Evolutionary conservation across 2,797 vertebrate species (phyloP).

Genomic region (Trematomus bernacchii): DNA sequence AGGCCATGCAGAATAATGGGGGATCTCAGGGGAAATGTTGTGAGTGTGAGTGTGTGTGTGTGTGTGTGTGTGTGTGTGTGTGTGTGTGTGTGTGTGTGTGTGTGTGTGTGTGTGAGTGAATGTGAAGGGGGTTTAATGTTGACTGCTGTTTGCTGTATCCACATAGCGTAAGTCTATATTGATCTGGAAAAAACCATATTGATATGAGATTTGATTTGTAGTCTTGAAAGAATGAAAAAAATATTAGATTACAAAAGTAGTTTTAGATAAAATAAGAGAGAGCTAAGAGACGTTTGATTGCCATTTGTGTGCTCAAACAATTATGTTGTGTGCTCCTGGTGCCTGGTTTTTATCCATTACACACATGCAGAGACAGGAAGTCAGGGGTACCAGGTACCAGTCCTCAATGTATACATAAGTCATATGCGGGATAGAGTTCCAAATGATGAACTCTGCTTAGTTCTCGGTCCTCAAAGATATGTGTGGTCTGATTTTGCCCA

Average conservation of each 20-base stretch:
- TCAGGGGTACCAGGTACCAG: no score
- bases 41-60: neutral
- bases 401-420: no score
- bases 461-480: no score
- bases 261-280: no score
- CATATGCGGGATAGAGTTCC: neutral
- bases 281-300: neutral
- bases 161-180: neutral
- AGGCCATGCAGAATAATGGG: constrained; percentile 68
- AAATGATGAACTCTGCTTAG: neutral
- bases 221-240: neutral
- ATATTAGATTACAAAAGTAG: neutral
- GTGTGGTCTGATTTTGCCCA: no score
- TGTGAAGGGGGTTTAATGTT: neutral
- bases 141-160: constrained; percentile 8
- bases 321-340: no score
- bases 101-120: neutral
- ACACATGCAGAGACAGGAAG: no score
- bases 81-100: neutral
- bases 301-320: no score
- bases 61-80: constrained; percentile 1
- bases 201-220: neutral
- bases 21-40: constrained; percentile 36
- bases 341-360: no score
- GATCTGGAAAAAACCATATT: neutral